Conservation (phyloP, 2,888 invertebrate genomes). For the Megastigmus dorsalis region DNA sequence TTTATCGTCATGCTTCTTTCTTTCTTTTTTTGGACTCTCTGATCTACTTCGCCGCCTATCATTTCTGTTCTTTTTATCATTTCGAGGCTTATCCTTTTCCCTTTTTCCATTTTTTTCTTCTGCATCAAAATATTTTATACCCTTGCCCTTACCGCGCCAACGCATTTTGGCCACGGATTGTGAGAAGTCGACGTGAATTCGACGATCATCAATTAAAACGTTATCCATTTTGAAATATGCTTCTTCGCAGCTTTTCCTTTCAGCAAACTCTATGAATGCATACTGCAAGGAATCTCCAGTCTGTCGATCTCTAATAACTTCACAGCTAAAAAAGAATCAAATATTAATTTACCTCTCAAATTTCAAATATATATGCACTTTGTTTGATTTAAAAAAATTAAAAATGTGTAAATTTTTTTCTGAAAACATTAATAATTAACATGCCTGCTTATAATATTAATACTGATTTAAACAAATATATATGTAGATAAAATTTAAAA, state of each 20-base stretch:
- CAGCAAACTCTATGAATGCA: slow-evolving; percentile 98
- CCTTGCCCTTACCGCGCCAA: slow-evolving; percentile 92
- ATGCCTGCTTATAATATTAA: no score
- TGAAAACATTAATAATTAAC: no score
- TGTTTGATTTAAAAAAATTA: no score
- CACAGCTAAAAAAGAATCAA: slow-evolving; percentile 80
- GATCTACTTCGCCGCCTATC: slow-evolving; percentile 49
- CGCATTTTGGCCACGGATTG: slow-evolving; percentile 97
- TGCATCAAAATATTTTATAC: slow-evolving; percentile 75
- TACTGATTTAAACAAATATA: slow-evolving; percentile 8
- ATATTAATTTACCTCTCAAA: no score
- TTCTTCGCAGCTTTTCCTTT: slow-evolving; percentile 94
- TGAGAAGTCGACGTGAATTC: slow-evolving; percentile 99
- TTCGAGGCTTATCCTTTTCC: slow-evolving; percentile 45
- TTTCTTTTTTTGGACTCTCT: slow-evolving; percentile 49
- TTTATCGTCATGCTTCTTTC: slow-evolving; percentile 55
- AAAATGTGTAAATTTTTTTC: no score
- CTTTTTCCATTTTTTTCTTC: slow-evolving; percentile 56
- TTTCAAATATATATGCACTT: no score
- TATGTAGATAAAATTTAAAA: neutral
- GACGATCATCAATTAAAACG: slow-evolving; percentile 97
- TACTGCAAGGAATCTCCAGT: slow-evolving; percentile 97
- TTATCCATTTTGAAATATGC: slow-evolving; percentile 99
- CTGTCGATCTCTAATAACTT: slow-evolving; percentile 95
- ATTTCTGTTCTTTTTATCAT: slow-evolving; percentile 50